phyloP scores from a whole-genome alignment of 1,140 invertebrate species.

The Eupeodes corollae region DNA sequence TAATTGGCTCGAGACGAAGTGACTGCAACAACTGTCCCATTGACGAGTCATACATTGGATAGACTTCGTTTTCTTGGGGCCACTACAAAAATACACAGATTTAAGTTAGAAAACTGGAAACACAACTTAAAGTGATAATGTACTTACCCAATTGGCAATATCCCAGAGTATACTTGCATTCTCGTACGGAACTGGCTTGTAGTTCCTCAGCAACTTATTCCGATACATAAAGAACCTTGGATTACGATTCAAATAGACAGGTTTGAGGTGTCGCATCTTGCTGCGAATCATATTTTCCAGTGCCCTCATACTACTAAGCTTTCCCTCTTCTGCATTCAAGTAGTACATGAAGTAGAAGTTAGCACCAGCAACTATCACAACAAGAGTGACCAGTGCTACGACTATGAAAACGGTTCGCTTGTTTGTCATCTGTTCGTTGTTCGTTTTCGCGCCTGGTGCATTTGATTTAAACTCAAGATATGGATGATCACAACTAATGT shows the following conservation, averaged over 20 bases:
- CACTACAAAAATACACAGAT: constrained; percentile 44
- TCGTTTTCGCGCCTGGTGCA: not conserved
- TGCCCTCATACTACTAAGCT: constrained; percentile 24
- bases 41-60: constrained; percentile 49
- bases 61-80: constrained; percentile 53
- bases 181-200: constrained; percentile 23
- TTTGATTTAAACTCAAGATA: too few relatives aligned
- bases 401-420: constrained; percentile 29
- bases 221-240: constrained; percentile 35
- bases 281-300: constrained; percentile 27
- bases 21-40: constrained; percentile 60
- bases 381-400: constrained; percentile 24
- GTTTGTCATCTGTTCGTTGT: constrained; percentile 15
- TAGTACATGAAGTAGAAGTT: constrained; percentile 39
- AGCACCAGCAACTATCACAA: constrained; percentile 23
- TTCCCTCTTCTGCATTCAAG: constrained; percentile 29
- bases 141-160: constrained; percentile 35
- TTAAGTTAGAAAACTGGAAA: not conserved
- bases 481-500: too few relatives aligned
- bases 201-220: constrained; percentile 34
- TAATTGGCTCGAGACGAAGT: constrained; percentile 57
- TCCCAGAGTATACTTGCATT: constrained; percentile 35
- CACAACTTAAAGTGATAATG: not conserved
- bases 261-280: constrained; percentile 31
- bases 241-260: constrained; percentile 34